Conservation (phyloP, 2,797 vertebrate species). For the Sphenodon punctatus region DNA sequence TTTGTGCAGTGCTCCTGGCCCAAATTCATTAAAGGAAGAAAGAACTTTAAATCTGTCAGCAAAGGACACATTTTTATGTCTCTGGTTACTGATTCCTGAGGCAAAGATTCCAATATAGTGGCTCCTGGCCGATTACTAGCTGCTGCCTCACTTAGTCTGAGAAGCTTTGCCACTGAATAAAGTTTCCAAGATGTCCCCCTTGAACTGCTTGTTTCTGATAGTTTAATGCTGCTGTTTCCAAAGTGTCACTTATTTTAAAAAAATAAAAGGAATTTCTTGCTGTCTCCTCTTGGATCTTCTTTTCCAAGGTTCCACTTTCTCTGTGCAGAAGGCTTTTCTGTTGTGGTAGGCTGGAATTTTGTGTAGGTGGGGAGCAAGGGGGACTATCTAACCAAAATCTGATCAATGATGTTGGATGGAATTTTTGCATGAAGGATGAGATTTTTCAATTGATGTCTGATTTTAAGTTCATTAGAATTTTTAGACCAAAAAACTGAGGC, state of each 20-base stretch:
- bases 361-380: not conserved
- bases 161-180: not conserved
- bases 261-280: not conserved
- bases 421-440: not conserved
- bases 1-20: slow-evolving; percentile 1
- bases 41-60: not conserved
- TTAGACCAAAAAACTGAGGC: too few relatives aligned
- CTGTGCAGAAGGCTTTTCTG: not conserved
- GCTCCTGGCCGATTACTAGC: not conserved
- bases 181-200: not conserved
- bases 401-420: not conserved
- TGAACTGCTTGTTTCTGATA: not conserved
- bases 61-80: slow-evolving; percentile 4
- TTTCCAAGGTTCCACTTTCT: not conserved
- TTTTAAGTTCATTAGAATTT: too few relatives aligned
- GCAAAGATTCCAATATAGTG: not conserved
- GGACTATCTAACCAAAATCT: too few relatives aligned
- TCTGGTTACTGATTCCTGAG: not conserved
- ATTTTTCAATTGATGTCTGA: too few relatives aligned
- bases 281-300: not conserved
- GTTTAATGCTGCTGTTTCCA: not conserved
- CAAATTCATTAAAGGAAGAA: slow-evolving; percentile 44
- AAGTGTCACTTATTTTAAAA: not conserved
- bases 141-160: not conserved
- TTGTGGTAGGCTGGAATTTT: not conserved